A percentile compares a stretch with the other conserved stretches of the same genome.
phyloP scores from a whole-genome alignment of 2,888 invertebrate genomes.

The Folsomia candida region DNA sequence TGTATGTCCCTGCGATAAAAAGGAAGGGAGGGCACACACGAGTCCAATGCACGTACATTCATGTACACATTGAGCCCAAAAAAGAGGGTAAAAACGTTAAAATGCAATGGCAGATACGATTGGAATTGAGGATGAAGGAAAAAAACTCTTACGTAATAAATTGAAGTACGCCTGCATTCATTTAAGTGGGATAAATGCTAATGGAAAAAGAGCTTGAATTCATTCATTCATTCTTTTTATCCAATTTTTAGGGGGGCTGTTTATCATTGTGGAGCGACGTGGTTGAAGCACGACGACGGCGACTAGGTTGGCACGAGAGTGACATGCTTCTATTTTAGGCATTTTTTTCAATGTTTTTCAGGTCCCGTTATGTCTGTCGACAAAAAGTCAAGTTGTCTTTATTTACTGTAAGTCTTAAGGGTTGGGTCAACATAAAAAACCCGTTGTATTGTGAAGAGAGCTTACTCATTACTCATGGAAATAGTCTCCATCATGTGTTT shows the following conservation, averaged over 20 bases:
- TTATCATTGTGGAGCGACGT: not conserved
- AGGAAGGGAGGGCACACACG: not conserved
- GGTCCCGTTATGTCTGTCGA: not conserved
- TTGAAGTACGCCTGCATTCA: not conserved
- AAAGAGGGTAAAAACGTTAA: not conserved
- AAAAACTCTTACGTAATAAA: not conserved
- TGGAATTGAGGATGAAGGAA: not conserved
- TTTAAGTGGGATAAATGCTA: not conserved
- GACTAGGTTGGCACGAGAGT: not conserved
- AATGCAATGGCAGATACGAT: not conserved
- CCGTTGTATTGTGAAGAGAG: not conserved
- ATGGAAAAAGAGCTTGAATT: not conserved
- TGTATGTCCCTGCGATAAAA: not conserved
- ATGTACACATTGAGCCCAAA: not conserved
- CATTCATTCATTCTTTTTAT: not conserved
- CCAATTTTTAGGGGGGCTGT: not conserved
- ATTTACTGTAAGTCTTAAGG: not conserved
- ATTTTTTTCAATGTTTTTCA: not conserved
- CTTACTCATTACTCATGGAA: not conserved
- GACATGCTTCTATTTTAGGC: not conserved
- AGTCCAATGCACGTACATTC: too few species aligned
- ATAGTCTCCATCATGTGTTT: too few species aligned
- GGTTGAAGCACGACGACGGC: too few species aligned
- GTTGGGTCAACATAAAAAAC: not conserved
- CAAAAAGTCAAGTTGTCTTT: not conserved